These are phyloP conservation scores for Diglossa cyanea DNA, from an alignment of 2,797 vertebrate genomes.

Conservation along the genomic window DNA sequence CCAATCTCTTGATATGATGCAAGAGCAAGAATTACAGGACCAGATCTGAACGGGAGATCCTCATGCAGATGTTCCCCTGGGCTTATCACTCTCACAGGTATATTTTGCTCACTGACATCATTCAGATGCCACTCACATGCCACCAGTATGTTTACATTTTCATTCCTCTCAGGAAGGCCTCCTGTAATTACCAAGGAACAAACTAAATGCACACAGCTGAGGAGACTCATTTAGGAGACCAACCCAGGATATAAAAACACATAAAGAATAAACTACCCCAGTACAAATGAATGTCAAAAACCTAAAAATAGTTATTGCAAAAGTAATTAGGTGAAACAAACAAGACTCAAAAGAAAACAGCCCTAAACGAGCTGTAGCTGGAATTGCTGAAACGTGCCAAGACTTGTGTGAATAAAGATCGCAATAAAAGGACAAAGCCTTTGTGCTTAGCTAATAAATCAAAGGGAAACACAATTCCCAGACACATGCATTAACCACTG, in stretches of 20 bases:
- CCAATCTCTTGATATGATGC: neutral
- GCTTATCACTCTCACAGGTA: neutral
- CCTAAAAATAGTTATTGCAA: slow-evolving; percentile 6
- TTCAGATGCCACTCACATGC: neutral
- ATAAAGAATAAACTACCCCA: neutral
- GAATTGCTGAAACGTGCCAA: neutral
- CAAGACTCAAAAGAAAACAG: neutral
- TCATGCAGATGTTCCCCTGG: neutral
- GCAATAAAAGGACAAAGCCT: slow-evolving; percentile 1
- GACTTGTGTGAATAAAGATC: neutral
- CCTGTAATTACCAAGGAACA: neutral
- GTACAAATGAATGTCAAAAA: neutral
- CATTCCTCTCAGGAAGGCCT: neutral
- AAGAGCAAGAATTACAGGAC: neutral
- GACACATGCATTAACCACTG: neutral
- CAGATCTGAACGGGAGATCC: neutral
- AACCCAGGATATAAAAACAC: neutral
- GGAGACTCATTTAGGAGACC: neutral
- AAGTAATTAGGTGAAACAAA: slow-evolving; percentile 41
- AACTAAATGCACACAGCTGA: neutral
- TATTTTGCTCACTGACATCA: neutral
- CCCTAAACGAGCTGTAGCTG: neutral
- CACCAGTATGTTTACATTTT: neutral
- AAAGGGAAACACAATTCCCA: neutral
- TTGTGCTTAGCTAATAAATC: slow-evolving; percentile 2